Evolutionary conservation across 2,888 invertebrate genomes (phyloP), one percentile per base, ranked within the genome.

Genomic region (Phasia obesa): DNA sequence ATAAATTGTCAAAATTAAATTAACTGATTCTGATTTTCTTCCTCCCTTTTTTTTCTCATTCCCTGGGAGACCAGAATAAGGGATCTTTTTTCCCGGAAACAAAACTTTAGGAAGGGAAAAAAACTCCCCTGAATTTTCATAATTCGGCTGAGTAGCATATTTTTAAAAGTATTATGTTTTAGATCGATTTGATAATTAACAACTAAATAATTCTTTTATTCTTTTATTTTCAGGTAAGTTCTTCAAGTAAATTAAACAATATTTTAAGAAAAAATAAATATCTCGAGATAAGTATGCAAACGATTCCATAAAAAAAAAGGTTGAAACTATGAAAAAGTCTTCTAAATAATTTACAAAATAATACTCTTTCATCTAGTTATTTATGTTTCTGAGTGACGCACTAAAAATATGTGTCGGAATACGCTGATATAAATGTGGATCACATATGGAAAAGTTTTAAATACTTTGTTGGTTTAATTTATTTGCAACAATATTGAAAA

Each of bases 141-240:
- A n/a, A n/a, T n/a, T n/a, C n/a, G n/a, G n/a, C n/a, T n/a, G n/a
- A n/a, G n/a, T n/a, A n/a, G n/a, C n/a, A n/a, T 27, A 27, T 11
- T 35, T 1, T 11, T 35, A 11, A 35, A 35, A 35, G 11, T 5
- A 35, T 35, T 11, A 11, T 2, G 4, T 35, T 35, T 3, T 9
- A 1, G 3, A 35, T 35, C 11, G 11, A 17, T 1, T 4, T 47
- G 1, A 7, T 19, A 47, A 15, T 21, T 23, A 15, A 4, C 23
- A 51, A 23, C 15, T 25, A 51, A 23, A 1, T 51, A n/a, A 7
- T 47, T 23, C 15, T 31, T 5, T 7, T 47, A 3, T 47, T 47
- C 15, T 23, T 70, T 23, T 59, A 23, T 23, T 70, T 70, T 13
- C 70, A 70, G 70, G 70, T 70, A 19, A 70, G 31, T 35, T 57